Conservation (phyloP, 37 sponge, comb jelly and placozoan genomes). For the Ianthella basta region DNA sequence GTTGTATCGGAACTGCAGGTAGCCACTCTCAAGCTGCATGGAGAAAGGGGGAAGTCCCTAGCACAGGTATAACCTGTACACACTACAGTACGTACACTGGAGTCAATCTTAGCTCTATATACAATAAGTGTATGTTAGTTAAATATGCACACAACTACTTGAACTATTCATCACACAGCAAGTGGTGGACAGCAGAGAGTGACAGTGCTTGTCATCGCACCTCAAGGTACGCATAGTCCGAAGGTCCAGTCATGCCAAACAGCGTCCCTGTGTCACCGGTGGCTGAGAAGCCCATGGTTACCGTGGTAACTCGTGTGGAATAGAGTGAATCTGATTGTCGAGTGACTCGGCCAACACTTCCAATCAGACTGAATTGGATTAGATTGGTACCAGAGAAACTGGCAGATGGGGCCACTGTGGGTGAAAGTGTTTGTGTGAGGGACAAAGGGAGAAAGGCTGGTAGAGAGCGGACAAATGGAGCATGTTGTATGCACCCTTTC, state of each 20-base stretch:
- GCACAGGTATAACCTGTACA: too few relatives aligned
- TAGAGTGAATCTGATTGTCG: neutral
- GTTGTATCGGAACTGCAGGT: slow-evolving; percentile 63
- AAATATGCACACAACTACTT: too few relatives aligned
- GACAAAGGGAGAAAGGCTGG: neutral
- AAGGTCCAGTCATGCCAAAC: slow-evolving; percentile 7
- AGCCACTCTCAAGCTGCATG: slow-evolving; percentile 48
- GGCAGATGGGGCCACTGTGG: slow-evolving; percentile 38
- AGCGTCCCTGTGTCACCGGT: neutral
- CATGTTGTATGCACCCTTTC: too few relatives aligned
- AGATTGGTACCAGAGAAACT: slow-evolving; percentile 54
- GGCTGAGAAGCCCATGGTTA: slow-evolving; percentile 15
- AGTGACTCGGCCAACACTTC: neutral
- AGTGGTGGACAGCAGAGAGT: too few relatives aligned
- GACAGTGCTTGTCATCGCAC: neutral
- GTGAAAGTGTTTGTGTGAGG: neutral
- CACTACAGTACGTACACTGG: too few relatives aligned
- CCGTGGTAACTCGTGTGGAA: neutral
- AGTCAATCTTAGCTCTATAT: too few relatives aligned
- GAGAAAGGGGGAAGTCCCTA: too few relatives aligned
- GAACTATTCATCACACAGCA: too few relatives aligned
- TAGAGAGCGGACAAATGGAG: neutral
- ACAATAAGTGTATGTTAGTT: too few relatives aligned
- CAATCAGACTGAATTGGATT: slow-evolving; percentile 37
- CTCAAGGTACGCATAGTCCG: slow-evolving; percentile 19